phyloP scores from a whole-genome alignment of 1,140 invertebrate genomes.

The Steinernema feltiae region DNA sequence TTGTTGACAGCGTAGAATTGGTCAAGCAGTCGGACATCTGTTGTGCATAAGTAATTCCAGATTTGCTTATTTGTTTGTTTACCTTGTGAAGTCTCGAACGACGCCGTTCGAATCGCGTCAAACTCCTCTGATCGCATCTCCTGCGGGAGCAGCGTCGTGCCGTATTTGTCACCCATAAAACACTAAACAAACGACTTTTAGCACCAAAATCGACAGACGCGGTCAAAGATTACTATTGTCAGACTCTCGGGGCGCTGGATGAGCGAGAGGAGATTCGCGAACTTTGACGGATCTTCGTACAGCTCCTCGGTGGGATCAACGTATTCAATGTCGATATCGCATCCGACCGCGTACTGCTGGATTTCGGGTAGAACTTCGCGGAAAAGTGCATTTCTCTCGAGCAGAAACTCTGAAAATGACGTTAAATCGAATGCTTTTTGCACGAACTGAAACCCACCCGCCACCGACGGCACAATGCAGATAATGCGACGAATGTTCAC shows the following conservation, averaged over 20 bases:
- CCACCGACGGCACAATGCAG: neutral
- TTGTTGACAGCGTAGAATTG: constrained; percentile 23
- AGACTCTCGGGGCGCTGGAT: constrained; percentile 13
- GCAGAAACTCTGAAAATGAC: constrained; percentile 25
- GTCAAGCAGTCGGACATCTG: constrained; percentile 31
- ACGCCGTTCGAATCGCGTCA: neutral
- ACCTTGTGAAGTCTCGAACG: constrained; percentile 16
- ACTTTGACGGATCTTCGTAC: constrained; percentile 11
- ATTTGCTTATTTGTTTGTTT: neutral
- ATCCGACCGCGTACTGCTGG: constrained; percentile 29
- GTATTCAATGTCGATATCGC: constrained; percentile 27
- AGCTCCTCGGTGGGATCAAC: constrained; percentile 30
- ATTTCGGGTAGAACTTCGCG: constrained; percentile 32
- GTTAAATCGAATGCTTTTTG: too few species aligned
- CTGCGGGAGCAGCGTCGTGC: neutral
- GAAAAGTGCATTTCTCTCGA: constrained; percentile 28
- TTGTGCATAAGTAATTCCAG: neutral
- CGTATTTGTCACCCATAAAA: constrained; percentile 17
- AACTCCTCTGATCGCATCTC: constrained; percentile 5
- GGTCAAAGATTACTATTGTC: constrained; percentile 16
- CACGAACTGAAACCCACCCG: too few species aligned
- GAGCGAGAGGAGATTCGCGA: constrained; percentile 9
- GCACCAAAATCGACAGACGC: neutral
- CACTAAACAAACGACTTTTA: neutral
- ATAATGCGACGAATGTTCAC: neutral